Base-by-base conservation (phyloP, 2,888 invertebrate species). In the Andricus quercusramuli region DNA sequence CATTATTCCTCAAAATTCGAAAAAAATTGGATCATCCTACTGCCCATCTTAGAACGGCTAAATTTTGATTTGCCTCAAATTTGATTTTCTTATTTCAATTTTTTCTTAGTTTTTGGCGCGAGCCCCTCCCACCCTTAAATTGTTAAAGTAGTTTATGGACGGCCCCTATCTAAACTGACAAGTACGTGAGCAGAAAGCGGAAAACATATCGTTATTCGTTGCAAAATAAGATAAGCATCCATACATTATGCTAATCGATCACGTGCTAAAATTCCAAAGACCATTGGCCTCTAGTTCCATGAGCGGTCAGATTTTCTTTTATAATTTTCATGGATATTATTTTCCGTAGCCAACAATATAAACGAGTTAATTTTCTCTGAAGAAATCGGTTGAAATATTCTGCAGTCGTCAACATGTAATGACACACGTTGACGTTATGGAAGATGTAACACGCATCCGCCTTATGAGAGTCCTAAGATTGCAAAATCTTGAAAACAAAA, bases 181-280 rank as follows among this genome's bases (percentile, higher is more conserved):
- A 74, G 74, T 74, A 56, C 32, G 56, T 13, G 37, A n/a, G 74
- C 29, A 74, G 74, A 74, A 74, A 74, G 74, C 56, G 74, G 32
- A 64, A 17, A 74, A 56, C n/a, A 74, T 32, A 68, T 68, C 44
- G 32, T 74, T 37, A 51, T 51, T 67, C 22, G 51, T 74, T 59
- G 74, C 74, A 32, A 74, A 74, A 74, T 59, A 56, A 74, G 56
- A 74, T 74, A 74, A 74, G n/a, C 29, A 74, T 74, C 51, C 22
- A 22, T 41, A 29, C 25, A 47, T 47, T 68, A 51, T 74, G 56
- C 29, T 37, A 56, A 59, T 37, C 74, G 51, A 70, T 32, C 47
- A 44, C 25, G 47, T 29, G 13, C 22, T 11, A 56, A 56, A 25
- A 74, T 70, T 74, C 15, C 32, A 37, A 37, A 74, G 74, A 56